Evolutionary conservation across 64 coral and sea anemone genomes (phyloP).

Genomic region (Cladopsammia gracilis): DNA sequence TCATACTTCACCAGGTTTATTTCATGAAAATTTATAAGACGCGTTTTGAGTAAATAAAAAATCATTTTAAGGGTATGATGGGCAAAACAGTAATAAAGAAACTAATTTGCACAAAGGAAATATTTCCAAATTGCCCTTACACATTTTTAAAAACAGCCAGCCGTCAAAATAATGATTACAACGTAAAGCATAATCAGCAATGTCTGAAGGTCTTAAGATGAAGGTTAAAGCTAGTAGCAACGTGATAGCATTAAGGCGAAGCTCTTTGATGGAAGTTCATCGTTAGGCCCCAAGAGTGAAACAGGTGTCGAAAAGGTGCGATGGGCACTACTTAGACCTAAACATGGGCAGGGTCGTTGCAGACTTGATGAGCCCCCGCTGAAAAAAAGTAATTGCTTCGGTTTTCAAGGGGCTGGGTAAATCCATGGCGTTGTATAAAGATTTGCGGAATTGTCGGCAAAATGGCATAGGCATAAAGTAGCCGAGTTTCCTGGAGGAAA

Average conservation of each 20-base stretch:
- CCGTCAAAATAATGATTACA: too few species aligned
- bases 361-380: background rate
- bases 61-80: too few species aligned
- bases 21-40: too few species aligned
- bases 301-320: background rate
- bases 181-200: too few species aligned
- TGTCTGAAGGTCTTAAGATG: background rate
- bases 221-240: background rate
- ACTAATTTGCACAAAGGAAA: too few species aligned
- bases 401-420: background rate
- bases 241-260: background rate
- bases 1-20: too few species aligned
- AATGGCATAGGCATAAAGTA: background rate
- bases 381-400: background rate
- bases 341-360: background rate
- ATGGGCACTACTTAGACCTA: background rate
- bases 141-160: too few species aligned
- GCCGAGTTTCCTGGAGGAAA: background rate
- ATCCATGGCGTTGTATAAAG: too few species aligned
- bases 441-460: too few species aligned
- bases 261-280: background rate
- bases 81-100: too few species aligned
- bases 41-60: too few species aligned
- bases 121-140: too few species aligned
- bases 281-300: constrained; percentile 8